A percentile compares a stretch with the other conserved stretches of the same genome.
Conservation (phyloP, 2,113 vertebrate genomes). For the Arizona elegans region DNA sequence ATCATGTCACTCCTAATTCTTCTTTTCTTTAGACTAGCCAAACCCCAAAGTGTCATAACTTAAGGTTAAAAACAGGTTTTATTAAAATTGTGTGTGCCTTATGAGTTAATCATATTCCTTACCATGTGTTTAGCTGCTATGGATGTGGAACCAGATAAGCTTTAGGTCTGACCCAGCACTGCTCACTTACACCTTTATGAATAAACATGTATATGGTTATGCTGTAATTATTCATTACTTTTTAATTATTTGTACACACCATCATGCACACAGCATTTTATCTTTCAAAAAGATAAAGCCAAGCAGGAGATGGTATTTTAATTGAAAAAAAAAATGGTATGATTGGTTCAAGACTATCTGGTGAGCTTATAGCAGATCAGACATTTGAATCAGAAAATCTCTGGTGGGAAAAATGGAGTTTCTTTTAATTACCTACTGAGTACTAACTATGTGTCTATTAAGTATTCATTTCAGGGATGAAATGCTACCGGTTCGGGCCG, state of each 20-base stretch:
- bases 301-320: background rate
- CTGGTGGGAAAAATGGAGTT: background rate
- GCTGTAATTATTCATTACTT: background rate
- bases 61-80: background rate
- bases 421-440: background rate
- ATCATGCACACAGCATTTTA: background rate
- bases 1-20: too few relatives aligned
- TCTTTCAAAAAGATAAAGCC: background rate
- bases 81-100: background rate
- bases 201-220: background rate
- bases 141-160: background rate
- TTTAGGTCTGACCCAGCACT: background rate
- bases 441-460: background rate
- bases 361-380: background rate
- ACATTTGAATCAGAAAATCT: background rate
- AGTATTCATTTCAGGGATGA: too few relatives aligned
- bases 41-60: background rate
- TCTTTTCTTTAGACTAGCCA: too few relatives aligned
- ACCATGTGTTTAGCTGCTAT: background rate
- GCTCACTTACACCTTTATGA: background rate
- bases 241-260: background rate
- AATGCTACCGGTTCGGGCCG: too few relatives aligned
- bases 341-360: background rate
- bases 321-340: background rate
- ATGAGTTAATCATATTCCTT: background rate